Percentiles rank a stretch among this genome's conserved stretches.
Conservation (phyloP, 1,140 invertebrate species). For the Bombus waltoni region DNA sequence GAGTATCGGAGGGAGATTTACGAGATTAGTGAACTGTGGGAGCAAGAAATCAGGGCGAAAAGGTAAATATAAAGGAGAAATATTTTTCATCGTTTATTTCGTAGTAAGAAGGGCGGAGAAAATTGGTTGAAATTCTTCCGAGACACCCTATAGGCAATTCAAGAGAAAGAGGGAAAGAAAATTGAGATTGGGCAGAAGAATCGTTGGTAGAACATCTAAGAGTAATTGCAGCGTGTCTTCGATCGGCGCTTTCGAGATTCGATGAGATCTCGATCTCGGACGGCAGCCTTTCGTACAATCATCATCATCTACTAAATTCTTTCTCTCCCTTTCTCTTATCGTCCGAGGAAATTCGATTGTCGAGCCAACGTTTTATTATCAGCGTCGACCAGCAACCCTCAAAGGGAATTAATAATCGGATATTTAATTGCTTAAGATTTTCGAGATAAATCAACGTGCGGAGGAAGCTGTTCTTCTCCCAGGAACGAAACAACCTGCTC, state of each 20-base stretch:
- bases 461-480: background rate
- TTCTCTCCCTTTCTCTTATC: background rate
- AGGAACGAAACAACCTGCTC: background rate
- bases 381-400: background rate
- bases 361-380: conserved; percentile 4
- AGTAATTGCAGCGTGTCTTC: conserved; percentile 31
- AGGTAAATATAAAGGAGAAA: no score
- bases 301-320: conserved; percentile 4
- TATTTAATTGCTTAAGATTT: background rate
- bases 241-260: background rate
- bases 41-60: background rate
- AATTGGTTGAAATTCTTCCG: background rate
- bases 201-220: conserved; percentile 22
- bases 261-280: conserved; percentile 6
- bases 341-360: conserved; percentile 19
- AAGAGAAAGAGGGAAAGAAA: background rate
- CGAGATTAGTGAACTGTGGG: no score
- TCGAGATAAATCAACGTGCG: background rate
- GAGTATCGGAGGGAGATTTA: background rate
- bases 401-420: conserved; percentile 36
- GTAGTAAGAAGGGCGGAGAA: no score
- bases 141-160: background rate
- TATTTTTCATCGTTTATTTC: no score
- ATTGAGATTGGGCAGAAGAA: background rate
- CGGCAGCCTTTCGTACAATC: background rate